Conservation (phyloP, 1,140 invertebrate species). For the Wasmannia auropunctata region DNA sequence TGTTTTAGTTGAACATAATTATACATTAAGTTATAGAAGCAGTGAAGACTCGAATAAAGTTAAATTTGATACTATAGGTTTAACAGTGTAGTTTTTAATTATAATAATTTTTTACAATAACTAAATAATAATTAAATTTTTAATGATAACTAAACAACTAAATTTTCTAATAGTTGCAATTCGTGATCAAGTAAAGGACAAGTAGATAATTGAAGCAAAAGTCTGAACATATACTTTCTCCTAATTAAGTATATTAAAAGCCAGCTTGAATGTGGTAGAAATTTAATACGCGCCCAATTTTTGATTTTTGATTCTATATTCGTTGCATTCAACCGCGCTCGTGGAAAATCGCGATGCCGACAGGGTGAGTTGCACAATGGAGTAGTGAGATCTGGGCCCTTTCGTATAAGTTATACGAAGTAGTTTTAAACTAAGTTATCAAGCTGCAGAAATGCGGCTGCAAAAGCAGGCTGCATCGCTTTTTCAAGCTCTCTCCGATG, state of each 20-base stretch:
- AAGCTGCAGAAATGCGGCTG: slow-evolving; percentile 18
- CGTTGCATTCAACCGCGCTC: not conserved
- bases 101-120: no score
- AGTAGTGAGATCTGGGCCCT: not conserved
- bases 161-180: not conserved
- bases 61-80: no score
- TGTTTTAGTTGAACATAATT: no score
- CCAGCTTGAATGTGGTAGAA: not conserved
- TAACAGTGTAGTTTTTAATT: no score
- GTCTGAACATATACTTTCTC: not conserved
- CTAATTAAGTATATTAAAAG: not conserved
- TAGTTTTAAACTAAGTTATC: slow-evolving; percentile 65
- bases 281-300: not conserved
- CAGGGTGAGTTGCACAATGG: not conserved
- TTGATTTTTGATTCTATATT: slow-evolving; percentile 9
- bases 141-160: no score
- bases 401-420: slow-evolving; percentile 42
- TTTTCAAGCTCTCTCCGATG: slow-evolving; percentile 31
- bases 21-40: no score
- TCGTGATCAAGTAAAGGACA: not conserved
- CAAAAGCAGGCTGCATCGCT: not conserved
- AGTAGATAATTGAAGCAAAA: not conserved
- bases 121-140: no score
- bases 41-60: no score
- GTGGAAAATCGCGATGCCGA: slow-evolving; percentile 6